These are phyloP conservation scores for Mesorhabditis spiculigera DNA, from an alignment of 2,888 invertebrate species.

Conservation along the genomic window DNA sequence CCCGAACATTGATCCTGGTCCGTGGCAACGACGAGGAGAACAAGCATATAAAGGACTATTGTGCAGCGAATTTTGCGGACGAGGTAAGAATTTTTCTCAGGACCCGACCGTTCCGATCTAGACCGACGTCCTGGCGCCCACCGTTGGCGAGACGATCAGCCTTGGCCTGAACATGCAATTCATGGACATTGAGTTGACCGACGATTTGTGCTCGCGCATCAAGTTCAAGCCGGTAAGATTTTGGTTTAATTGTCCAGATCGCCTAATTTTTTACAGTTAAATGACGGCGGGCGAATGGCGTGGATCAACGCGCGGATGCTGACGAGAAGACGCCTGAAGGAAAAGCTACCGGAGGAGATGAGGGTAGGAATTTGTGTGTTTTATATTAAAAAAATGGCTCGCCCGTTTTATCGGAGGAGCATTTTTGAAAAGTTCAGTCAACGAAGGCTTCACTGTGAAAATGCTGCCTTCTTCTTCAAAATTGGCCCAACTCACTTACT, in stretches of 20 bases:
- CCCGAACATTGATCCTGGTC: conserved; percentile 69
- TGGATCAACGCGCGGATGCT: neutral
- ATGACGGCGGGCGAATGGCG: neutral
- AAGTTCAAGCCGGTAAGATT: conserved; percentile 1
- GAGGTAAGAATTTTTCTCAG: neutral
- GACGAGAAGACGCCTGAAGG: neutral
- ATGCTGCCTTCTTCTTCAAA: no score
- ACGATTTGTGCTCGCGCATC: neutral
- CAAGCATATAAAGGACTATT: conserved; percentile 64
- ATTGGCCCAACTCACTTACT: no score
- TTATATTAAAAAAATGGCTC: neutral
- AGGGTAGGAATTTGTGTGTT: neutral
- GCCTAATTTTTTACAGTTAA: neutral
- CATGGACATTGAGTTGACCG: conserved; percentile 4
- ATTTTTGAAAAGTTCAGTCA: no score
- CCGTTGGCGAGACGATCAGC: neutral
- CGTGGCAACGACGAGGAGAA: conserved; percentile 74
- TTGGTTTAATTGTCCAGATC: neutral
- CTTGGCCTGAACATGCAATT: conserved; percentile 1
- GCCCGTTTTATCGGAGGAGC: neutral
- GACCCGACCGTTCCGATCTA: neutral
- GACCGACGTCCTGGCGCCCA: neutral
- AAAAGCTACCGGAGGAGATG: neutral
- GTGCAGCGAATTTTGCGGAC: neutral
- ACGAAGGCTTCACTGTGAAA: no score